Evolutionary conservation across 1,140 invertebrate genomes (phyloP).

Genomic region (Drosophila busckii): DNA sequence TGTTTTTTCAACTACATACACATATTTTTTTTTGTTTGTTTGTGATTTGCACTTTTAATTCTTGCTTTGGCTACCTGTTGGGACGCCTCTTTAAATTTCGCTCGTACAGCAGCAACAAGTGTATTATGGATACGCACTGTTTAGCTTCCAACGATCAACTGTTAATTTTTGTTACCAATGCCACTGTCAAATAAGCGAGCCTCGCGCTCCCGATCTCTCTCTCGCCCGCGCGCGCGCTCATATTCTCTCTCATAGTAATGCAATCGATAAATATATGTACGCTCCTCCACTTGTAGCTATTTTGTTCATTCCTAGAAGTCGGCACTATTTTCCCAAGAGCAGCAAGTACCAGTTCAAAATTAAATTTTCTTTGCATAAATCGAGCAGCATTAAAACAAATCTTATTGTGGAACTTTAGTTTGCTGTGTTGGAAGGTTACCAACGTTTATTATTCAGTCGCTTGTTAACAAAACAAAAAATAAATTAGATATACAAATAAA

Average conservation of each 20-base stretch:
- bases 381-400: too few species aligned
- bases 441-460: too few species aligned
- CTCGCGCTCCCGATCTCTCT: not conserved
- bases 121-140: slow-evolving; percentile 26
- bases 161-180: slow-evolving; percentile 21
- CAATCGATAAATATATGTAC: too few species aligned
- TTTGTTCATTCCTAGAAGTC: too few species aligned
- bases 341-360: too few species aligned
- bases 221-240: not conserved
- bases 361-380: slow-evolving; percentile 10
- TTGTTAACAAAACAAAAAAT: slow-evolving; percentile 47
- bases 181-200: not conserved
- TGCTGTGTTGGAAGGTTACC: too few species aligned
- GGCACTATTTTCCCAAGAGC: too few species aligned
- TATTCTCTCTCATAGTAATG: too few species aligned
- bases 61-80: slow-evolving; percentile 20
- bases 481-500: not conserved
- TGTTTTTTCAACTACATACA: slow-evolving; percentile 6
- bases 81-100: not conserved
- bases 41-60: not conserved
- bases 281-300: too few species aligned
- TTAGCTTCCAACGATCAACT: slow-evolving; percentile 11
- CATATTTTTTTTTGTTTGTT: too few species aligned
- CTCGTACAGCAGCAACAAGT: not conserved
- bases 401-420: too few species aligned